phyloP scores from a whole-genome alignment of 2,113 vertebrate species.

The Peromyscus polionotus region DNA sequence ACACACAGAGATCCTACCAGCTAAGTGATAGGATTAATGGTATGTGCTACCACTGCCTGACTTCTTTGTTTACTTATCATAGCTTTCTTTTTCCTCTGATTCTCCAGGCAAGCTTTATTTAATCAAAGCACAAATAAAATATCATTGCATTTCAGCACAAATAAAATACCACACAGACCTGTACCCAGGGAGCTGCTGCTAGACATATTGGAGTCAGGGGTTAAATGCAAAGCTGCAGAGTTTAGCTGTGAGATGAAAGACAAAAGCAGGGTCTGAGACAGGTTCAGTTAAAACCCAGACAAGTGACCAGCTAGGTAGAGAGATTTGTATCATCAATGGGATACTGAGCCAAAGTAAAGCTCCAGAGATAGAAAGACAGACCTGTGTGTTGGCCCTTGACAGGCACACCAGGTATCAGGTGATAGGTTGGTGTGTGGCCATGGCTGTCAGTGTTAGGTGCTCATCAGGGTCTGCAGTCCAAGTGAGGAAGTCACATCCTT shows the following conservation, averaged over 20 bases:
- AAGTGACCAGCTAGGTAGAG: neutral
- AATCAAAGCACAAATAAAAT: no score
- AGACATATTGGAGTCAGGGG: neutral
- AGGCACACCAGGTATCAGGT: neutral
- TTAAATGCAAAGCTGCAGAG: neutral
- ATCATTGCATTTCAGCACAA: no score
- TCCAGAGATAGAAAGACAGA: neutral
- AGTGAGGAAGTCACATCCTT: neutral
- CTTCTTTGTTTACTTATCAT: no score
- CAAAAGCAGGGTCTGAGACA: neutral
- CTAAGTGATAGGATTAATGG: no score
- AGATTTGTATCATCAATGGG: neutral
- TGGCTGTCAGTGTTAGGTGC: neutral
- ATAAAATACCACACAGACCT: no score
- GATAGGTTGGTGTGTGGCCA: neutral
- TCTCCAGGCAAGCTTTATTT: no score
- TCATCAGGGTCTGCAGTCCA: neutral
- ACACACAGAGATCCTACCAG: no score
- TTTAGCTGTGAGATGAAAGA: neutral
- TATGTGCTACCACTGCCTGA: no score
- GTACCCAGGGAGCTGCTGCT: neutral
- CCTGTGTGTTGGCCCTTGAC: neutral
- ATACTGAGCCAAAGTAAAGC: neutral
- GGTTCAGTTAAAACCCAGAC: neutral
- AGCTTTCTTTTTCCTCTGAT: no score